Base-by-base conservation (phyloP, 2,888 invertebrate genomes). In the Melanostoma mellinum region DNA sequence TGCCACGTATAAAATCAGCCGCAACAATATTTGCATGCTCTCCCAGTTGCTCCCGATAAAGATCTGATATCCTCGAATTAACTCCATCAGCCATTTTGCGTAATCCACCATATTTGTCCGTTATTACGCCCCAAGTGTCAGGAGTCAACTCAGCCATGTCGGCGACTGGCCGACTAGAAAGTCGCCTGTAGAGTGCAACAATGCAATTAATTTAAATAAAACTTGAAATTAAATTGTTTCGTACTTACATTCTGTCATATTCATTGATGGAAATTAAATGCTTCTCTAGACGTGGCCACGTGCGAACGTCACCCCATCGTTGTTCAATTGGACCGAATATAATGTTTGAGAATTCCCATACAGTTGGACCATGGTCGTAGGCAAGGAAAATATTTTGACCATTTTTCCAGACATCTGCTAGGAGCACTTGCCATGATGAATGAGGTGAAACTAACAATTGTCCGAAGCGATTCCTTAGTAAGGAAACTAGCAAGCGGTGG, bases 71-170 rank as follows among this genome's bases (percentile, higher is more conserved):
- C 85, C 94, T 92, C 86, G 92, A 92, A 89, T 95, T 95, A 1
- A 94, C 92, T 32, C 90, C 89, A 85, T 94, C 93, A 3, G 95
- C 94, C 91, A 95, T 92, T 88, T 93, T 92, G 6, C 94, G 91
- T 36, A 95, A 90, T 40, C 93, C 94, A 40, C 93, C 93, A 5
- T 92, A 91, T 67, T 92, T 91, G 85, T 93, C 92, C 42, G 93
- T 90, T 38, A 94, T 90, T 3, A 94, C 92, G 86, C 93, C 93
- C 88, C 93, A 90, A 0, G 93, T 90, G 86, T 92, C 93, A 0
- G 94, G 94, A 0, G 95, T 95, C 53, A 95, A 87, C 89, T 95
- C 94, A 0, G 94, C 94, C 95, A 95, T 95, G 69, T 94, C 93
- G 30, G 94, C 93, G 86, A 93, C 91, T 1, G 92, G 91, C 5